phyloP scores from a whole-genome alignment of 2,888 invertebrate genomes.

The Parnassius orleans region DNA sequence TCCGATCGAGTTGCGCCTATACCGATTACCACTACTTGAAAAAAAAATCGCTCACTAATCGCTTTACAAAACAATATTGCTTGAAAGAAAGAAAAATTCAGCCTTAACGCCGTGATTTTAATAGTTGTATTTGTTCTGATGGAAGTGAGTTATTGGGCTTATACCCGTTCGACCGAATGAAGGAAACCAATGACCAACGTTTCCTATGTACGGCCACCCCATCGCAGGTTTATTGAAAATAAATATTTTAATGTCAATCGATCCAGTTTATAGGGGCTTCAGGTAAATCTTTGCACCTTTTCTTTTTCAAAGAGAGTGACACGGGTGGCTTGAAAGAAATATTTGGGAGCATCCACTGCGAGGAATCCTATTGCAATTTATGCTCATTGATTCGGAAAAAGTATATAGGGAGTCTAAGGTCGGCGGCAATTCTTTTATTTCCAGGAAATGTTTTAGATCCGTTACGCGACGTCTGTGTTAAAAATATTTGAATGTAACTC shows the following conservation, averaged over 20 bases:
- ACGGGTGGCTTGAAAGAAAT: conserved; percentile 58
- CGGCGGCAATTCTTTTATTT: conserved; percentile 74
- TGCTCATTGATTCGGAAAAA: conserved; percentile 76
- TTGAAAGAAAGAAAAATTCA: conserved; percentile 27
- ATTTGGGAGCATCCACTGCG: conserved; percentile 66
- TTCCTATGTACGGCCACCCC: conserved; percentile 42
- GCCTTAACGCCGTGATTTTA: conserved; percentile 35
- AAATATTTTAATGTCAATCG: conserved; percentile 64
- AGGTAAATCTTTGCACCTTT: conserved; percentile 72
- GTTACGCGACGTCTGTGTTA: conserved; percentile 50
- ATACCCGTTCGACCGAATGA: conserved; percentile 44
- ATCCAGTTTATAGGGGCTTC: conserved; percentile 53
- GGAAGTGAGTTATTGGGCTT: conserved; percentile 49
- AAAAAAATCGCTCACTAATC: conserved; percentile 30
- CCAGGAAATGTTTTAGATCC: conserved; percentile 69
- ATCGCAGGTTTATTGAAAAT: conserved; percentile 53
- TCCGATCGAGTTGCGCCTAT: conserved; percentile 39
- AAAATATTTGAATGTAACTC: conserved; percentile 42
- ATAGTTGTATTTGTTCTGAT: conserved; percentile 41
- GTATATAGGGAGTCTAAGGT: conserved; percentile 73
- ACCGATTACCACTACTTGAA: conserved; percentile 26
- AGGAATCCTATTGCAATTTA: conserved; percentile 79
- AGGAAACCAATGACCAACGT: conserved; percentile 45
- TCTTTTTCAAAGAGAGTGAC: conserved; percentile 47
- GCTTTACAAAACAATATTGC: conserved; percentile 29